Conservation (phyloP, 2,113 vertebrate genomes). For the Petaurus breviceps region DNA sequence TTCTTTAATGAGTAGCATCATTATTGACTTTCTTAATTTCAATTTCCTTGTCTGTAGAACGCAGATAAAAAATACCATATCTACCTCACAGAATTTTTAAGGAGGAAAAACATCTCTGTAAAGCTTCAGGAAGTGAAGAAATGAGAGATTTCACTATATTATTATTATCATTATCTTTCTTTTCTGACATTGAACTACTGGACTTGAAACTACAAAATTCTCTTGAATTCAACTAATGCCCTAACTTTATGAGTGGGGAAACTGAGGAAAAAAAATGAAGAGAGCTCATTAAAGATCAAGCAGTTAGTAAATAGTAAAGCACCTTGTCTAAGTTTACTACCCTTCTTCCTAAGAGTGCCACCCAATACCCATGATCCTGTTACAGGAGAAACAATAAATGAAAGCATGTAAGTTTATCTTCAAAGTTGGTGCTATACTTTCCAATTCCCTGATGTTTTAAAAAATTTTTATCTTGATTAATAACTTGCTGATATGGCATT, state of each 20-base stretch:
- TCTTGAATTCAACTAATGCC: neutral
- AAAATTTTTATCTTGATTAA: neutral
- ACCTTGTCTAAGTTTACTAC: neutral
- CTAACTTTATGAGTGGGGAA: neutral
- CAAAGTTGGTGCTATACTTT: neutral
- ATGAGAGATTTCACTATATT: neutral
- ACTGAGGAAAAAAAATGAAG: neutral
- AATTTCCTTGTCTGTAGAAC: neutral
- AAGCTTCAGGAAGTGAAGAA: neutral
- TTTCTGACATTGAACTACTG: neutral
- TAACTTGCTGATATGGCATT: neutral
- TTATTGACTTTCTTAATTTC: neutral
- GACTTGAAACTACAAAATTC: neutral
- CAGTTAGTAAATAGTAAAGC: neutral
- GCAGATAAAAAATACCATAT: neutral
- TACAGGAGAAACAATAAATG: neutral
- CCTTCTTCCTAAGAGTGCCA: too few relatives aligned
- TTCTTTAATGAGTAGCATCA: neutral
- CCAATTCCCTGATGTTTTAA: neutral
- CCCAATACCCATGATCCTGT: neutral
- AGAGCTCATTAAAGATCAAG: fast-evolving
- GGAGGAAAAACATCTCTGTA: neutral
- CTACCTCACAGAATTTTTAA: constrained; percentile 22
- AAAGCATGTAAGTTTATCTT: neutral
- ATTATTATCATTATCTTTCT: too few relatives aligned